Evolutionary conservation across 2,113 vertebrate genomes (phyloP), one percentile per base, ranked within the genome.

Genomic region (Alosa alosa): DNA sequence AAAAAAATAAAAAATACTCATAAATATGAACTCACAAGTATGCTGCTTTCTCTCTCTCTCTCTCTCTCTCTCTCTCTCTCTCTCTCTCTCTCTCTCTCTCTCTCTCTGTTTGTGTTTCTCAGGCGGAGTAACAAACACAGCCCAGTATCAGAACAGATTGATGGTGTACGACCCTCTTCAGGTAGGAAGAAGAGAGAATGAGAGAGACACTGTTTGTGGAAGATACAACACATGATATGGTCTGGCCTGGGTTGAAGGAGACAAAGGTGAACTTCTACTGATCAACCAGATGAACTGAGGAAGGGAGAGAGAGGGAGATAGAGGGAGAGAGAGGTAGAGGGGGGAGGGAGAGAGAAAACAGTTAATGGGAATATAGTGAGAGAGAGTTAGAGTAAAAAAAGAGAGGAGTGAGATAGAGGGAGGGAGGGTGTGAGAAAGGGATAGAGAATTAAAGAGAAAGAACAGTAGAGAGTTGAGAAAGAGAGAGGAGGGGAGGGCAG

Each of bases 81-180:
- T 9, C 25, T 72, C 22, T 72, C 64, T 31, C 64, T 9, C 25
- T 72, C 22, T n/a, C n/a, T n/a, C n/a, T n/a, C n/a, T n/a, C 25
- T 72, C 22, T 25, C 64, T 72, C 64, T 25, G 9, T 72, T n/a
- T 36, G 47, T 41, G 17, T 46, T 72, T 96, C 95, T 3, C 93
- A 99, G 98, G 98, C 92, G 98, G 98, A 81, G 98, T 99, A 88
- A 99, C 98, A 87, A 99, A 99, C 91, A 99, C 97, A 0, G 98
- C 98, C 83, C 98, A 99, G 82, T 99, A 99, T 94, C 98, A 99
- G 93, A 99, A 98, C 91, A 96, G 97, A 88, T 94, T 99, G 89
- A 98, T 99, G 97, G 98, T 98, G 10, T 99, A 98, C 87, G 97
- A 99, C 91, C 97, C 98, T 84, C 96, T 96, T 84, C 97, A 99